These are phyloP conservation scores for Trichoplusia ni DNA, from an alignment of 1,140 invertebrate species.

Conservation along the genomic window DNA sequence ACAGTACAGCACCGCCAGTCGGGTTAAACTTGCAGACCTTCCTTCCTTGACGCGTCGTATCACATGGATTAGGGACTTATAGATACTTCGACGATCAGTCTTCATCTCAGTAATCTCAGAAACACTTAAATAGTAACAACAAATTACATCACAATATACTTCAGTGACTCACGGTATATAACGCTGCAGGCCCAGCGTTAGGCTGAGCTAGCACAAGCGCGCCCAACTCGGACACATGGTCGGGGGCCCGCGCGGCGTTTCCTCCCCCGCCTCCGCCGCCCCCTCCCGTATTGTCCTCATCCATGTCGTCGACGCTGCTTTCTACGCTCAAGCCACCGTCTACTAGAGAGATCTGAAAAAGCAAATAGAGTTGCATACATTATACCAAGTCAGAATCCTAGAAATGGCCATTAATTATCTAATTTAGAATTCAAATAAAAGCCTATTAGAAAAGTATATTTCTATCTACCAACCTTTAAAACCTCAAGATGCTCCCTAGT, in stretches of 20 bases:
- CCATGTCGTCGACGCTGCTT: constrained; percentile 56
- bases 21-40: too few species aligned
- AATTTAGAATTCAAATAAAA: too few species aligned
- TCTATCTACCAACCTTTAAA: constrained; percentile 83
- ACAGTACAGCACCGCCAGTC: too few species aligned
- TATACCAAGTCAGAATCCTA: too few species aligned
- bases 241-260: constrained; percentile 87
- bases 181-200: constrained; percentile 84
- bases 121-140: not conserved
- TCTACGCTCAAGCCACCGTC: constrained; percentile 80
- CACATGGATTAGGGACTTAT: too few species aligned
- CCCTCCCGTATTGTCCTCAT: constrained; percentile 52
- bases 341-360: constrained; percentile 74
- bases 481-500: constrained; percentile 94
- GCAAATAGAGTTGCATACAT: not conserved
- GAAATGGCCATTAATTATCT: too few species aligned
- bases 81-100: too few species aligned
- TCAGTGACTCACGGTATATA: constrained; percentile 58
- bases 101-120: too few species aligned
- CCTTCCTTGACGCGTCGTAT: too few species aligned
- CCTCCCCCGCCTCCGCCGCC: constrained; percentile 3
- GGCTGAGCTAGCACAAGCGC: constrained; percentile 83
- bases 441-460: not conserved
- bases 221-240: constrained; percentile 87
- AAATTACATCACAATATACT: not conserved